Percentiles rank a stretch among this genome's conserved stretches.
Evolutionary conservation across 2,797 vertebrate species (phyloP).

Genomic region (Leptoclinus maculatus): DNA sequence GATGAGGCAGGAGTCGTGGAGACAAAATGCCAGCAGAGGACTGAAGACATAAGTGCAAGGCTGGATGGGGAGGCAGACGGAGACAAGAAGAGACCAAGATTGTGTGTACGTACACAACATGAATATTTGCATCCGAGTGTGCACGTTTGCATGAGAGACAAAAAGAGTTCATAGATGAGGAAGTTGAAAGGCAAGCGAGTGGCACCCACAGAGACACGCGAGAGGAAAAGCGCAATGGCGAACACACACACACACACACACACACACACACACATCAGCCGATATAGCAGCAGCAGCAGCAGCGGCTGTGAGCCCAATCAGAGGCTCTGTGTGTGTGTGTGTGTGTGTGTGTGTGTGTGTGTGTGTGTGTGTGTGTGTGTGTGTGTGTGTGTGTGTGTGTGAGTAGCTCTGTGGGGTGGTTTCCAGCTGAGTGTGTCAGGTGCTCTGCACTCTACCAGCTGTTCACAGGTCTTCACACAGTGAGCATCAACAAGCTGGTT

Average conservation of each 20-base stretch:
- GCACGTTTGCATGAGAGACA: constrained; percentile 8
- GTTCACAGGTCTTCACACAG: constrained; percentile 59
- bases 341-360: neutral
- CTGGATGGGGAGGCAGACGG: neutral
- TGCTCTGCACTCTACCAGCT: constrained; percentile 67
- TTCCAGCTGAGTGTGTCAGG: constrained; percentile 73
- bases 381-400: neutral
- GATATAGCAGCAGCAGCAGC: constrained; percentile 24
- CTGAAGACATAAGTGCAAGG: constrained; percentile 6
- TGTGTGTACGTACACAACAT: neutral
- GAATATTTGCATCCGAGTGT: neutral
- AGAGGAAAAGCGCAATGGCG: neutral
- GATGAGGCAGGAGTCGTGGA: constrained; percentile 29
- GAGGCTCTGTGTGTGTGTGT: neutral
- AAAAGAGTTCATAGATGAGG: constrained; percentile 2
- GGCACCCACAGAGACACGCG: constrained; percentile 16
- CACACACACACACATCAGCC: constrained; percentile 14
- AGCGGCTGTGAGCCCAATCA: constrained; percentile 57
- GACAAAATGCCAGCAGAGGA: constrained; percentile 18
- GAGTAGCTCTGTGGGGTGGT: constrained; percentile 27
- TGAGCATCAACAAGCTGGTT: constrained; percentile 43
- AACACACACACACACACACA: constrained; percentile 14
- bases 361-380: constrained; percentile 3
- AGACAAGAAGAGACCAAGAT: neutral
- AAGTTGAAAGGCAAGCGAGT: constrained; percentile 36